Percentiles rank a stretch among this genome's conserved stretches.
These are phyloP conservation scores for Trachythela sp. DNA, from an alignment of 64 coral and sea anemone genomes.

Conservation along the genomic window DNA sequence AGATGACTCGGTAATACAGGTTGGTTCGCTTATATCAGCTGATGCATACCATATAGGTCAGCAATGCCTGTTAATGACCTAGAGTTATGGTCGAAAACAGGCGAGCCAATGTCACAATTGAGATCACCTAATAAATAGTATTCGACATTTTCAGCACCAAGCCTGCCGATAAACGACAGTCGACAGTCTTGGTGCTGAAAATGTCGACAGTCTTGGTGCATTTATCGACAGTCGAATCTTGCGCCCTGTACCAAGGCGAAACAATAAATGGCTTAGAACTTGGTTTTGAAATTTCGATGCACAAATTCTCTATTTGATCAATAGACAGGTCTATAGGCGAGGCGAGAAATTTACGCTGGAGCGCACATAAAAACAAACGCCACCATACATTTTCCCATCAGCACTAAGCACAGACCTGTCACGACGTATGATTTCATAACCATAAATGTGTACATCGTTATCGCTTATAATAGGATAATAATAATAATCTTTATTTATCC, in stretches of 20 bases:
- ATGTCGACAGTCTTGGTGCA: background rate
- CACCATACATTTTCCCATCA: background rate
- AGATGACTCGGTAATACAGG: slow-evolving; percentile 49
- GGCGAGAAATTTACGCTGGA: background rate
- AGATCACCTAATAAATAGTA: background rate
- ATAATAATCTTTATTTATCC: no score
- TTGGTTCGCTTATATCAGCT: slow-evolving; percentile 50
- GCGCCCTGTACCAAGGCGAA: background rate
- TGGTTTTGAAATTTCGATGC: no score
- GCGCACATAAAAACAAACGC: background rate
- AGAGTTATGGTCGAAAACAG: no score
- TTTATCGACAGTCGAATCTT: background rate
- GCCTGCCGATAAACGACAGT: background rate
- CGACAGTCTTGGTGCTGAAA: no score
- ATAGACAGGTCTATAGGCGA: background rate
- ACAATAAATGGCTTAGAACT: no score
- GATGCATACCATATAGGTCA: slow-evolving; percentile 35
- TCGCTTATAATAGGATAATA: no score
- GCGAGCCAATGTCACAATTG: no score
- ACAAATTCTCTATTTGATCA: no score
- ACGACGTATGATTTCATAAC: slow-evolving; percentile 24
- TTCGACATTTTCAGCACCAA: background rate
- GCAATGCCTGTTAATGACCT: no score
- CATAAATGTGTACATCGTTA: slow-evolving; percentile 20
- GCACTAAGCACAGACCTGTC: background rate